Evolutionary conservation across 1,140 invertebrate genomes (phyloP), one percentile per base, ranked within the genome.

Genomic region (Trissolcus basalis): DNA sequence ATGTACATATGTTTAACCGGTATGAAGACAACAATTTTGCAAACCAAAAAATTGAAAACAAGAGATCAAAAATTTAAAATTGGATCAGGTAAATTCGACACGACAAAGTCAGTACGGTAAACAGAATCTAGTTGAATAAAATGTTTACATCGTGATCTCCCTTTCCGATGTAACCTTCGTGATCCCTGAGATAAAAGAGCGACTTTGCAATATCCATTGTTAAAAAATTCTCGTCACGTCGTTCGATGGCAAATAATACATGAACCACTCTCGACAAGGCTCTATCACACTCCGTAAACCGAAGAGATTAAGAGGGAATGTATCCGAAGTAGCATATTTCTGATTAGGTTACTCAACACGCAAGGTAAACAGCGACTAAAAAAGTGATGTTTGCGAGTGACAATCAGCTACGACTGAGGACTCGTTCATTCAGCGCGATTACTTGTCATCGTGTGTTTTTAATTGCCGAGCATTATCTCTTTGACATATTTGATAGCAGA

Each of bases 101-200:
- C n/a, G n/a, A n/a, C n/a, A n/a, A n/a, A n/a, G n/a, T n/a, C n/a
- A n/a, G 19, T 39, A 1, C 36, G 1, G 2, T 8, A 39, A 39
- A 39, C 9, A 39, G n/a, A 11, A 4, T 39, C n/a, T n/a, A 39
- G 9, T 39, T n/a, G 36, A 39, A 39, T 39, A 39, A 39, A 39
- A 39, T 76, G 77, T 88, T 90, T 90, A 94, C 93, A 87, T 93
- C 92, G 84, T 95, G 93, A 85, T 94, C 93, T 82, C 93, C 93
- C 82, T 94, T 94, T 9, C 94, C 94, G 79, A 94, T 92, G 86
- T 98, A 97, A 80, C 96, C 96, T 75, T 96, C 95, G 83, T 96
- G 94, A 84, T 95, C 92, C 77, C 94, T 91, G 43, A 91, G 90
- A 70, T 93, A 94, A 89, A 97, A 97, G 65, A 97, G 87, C 35